Conservation (phyloP, 2,888 invertebrate species). For the Abrostola tripartita region DNA sequence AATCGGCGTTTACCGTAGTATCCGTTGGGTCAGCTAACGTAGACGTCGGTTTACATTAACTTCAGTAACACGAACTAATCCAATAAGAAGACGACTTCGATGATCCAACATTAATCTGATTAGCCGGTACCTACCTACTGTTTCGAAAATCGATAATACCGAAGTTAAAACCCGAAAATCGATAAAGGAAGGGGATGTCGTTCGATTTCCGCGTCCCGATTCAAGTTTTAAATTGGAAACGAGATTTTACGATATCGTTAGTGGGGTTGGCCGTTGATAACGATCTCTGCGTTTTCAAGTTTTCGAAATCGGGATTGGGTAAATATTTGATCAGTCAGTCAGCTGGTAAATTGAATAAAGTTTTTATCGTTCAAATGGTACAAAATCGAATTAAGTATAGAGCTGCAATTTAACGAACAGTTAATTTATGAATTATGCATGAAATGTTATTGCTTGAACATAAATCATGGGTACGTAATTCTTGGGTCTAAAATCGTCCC, state of each 20-base stretch:
- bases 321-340: slow-evolving; percentile 5
- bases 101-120: slow-evolving; percentile 39
- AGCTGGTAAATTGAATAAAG: slow-evolving; percentile 1
- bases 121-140: slow-evolving; percentile 23
- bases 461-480: background rate
- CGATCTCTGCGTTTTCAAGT: slow-evolving; percentile 21
- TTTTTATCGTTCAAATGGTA: slow-evolving; percentile 3
- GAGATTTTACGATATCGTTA: slow-evolving; percentile 48
- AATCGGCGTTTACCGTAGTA: background rate
- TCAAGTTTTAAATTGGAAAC: slow-evolving; percentile 55
- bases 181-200: slow-evolving; percentile 23
- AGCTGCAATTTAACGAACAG: slow-evolving; percentile 2
- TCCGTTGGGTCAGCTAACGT: slow-evolving; percentile 19
- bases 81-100: slow-evolving; percentile 35
- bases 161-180: slow-evolving; percentile 27
- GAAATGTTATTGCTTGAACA: background rate
- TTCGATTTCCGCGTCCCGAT: slow-evolving; percentile 51
- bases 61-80: slow-evolving; percentile 31
- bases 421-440: slow-evolving; percentile 1
- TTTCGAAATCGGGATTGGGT: slow-evolving; percentile 8
- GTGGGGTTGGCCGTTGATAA: slow-evolving; percentile 28
- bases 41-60: slow-evolving; percentile 15
- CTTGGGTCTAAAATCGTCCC: background rate
- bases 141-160: slow-evolving; percentile 39
- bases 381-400: slow-evolving; percentile 2